phyloP scores from a whole-genome alignment of 2,797 vertebrate genomes.

The Babyrousa celebensis region DNA sequence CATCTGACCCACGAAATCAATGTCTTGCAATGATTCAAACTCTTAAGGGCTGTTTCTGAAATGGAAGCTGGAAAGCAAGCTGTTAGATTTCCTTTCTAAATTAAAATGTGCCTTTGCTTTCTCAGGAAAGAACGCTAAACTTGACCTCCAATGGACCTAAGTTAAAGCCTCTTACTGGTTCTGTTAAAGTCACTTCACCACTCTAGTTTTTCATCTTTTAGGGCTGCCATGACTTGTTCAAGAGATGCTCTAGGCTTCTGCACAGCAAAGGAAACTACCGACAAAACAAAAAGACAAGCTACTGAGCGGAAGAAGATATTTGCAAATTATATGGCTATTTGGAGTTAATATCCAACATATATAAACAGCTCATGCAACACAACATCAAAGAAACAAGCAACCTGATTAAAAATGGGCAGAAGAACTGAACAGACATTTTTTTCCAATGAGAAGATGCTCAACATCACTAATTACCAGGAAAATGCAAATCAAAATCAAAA shows the following conservation, averaged over 20 bases:
- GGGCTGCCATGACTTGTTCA: not conserved
- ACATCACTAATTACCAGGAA: not conserved
- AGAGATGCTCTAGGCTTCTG: not conserved
- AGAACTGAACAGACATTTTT: not conserved
- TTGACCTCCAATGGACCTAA: not conserved
- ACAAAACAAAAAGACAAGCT: not conserved
- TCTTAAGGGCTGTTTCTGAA: constrained; percentile 9
- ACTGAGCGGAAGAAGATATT: not conserved
- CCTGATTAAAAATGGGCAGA: not conserved
- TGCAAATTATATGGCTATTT: not conserved
- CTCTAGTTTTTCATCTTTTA: not conserved
- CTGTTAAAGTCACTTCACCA: not conserved
- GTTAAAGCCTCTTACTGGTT: not conserved
- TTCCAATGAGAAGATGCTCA: not conserved
- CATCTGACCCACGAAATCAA: not conserved
- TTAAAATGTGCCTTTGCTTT: not conserved
- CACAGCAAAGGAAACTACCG: not conserved
- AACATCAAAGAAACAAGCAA: not conserved
- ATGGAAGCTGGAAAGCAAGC: not conserved
- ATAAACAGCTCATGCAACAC: not conserved
- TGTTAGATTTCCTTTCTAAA: not conserved
- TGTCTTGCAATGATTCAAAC: not conserved
- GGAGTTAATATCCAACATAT: not conserved
- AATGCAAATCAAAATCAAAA: not conserved
- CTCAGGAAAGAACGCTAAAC: not conserved